Percentiles rank a stretch among this genome's conserved stretches.
phyloP scores from a whole-genome alignment of 53 echinoderm and acorn worm genomes.

The Crossaster papposus region DNA sequence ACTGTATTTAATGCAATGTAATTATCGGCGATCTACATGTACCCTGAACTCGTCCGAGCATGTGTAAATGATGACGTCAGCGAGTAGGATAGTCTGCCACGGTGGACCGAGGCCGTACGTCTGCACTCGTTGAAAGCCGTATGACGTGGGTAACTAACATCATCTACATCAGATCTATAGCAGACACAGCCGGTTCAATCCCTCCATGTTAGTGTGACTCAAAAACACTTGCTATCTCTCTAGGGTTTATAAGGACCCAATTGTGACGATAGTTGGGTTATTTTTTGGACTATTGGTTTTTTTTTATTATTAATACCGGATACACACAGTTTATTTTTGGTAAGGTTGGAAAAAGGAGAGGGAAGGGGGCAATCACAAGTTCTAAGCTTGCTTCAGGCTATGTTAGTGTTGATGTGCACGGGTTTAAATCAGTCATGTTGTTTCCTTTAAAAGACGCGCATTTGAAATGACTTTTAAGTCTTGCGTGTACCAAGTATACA shows the following conservation, averaged over 20 bases:
- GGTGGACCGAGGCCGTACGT: not conserved
- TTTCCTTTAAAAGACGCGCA: no score
- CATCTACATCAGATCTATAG: slow-evolving; percentile 26
- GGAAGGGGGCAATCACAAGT: not conserved
- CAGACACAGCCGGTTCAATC: not conserved
- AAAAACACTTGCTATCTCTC: not conserved
- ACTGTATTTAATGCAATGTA: slow-evolving; percentile 47
- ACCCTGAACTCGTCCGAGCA: slow-evolving; percentile 23
- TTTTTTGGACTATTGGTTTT: not conserved
- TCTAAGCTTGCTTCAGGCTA: no score
- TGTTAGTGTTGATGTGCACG: no score
- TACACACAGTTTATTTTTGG: not conserved
- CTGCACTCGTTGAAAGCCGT: slow-evolving; percentile 27
- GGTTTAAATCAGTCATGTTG: no score
- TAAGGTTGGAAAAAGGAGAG: not conserved
- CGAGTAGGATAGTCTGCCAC: not conserved
- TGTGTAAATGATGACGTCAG: slow-evolving; percentile 58
- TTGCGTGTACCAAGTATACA: no score
- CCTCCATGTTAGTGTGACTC: not conserved
- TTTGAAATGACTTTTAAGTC: no score
- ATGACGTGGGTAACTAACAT: slow-evolving; percentile 41
- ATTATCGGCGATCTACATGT: slow-evolving; percentile 36
- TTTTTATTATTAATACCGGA: no score
- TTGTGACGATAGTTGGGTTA: slow-evolving; percentile 32
- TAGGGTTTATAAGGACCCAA: slow-evolving; percentile 18